These are phyloP conservation scores for Cathartes aura DNA, from an alignment of 2,113 vertebrate species.

Conservation along the genomic window DNA sequence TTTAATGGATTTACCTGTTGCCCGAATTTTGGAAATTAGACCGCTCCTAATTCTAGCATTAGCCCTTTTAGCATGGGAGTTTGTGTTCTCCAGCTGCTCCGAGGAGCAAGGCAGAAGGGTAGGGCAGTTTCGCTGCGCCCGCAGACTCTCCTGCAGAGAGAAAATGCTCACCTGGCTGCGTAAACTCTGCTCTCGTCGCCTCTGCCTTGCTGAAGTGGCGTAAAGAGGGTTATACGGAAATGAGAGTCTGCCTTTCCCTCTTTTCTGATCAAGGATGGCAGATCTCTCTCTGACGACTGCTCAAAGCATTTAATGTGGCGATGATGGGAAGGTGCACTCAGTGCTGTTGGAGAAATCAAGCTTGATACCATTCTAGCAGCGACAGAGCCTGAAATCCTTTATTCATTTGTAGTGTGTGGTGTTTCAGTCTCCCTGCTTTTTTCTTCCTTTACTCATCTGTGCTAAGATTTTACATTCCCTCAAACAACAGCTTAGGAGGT, in stretches of 20 bases:
- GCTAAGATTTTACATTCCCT: not conserved
- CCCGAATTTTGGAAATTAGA: not conserved
- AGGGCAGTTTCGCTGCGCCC: accelerated
- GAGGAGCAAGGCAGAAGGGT: not conserved
- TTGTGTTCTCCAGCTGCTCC: not conserved
- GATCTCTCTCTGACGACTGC: not conserved
- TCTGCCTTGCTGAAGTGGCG: not conserved
- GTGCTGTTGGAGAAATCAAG: not conserved
- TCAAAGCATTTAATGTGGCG: not conserved
- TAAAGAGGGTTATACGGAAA: not conserved
- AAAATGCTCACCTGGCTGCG: not conserved
- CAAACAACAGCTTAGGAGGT: not conserved
- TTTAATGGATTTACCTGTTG: not conserved
- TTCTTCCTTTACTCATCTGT: not conserved
- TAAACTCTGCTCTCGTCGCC: accelerated
- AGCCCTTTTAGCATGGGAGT: not conserved
- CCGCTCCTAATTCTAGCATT: accelerated
- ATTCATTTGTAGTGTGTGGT: not conserved
- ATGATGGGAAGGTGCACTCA: not conserved
- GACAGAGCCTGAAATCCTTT: not conserved
- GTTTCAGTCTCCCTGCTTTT: not conserved
- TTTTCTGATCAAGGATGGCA: not conserved
- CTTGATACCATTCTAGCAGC: not conserved
- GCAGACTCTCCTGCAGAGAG: not conserved
- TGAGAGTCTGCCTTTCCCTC: not conserved